phyloP scores from a whole-genome alignment of 2,888 invertebrate genomes.

The Blera fallax region DNA sequence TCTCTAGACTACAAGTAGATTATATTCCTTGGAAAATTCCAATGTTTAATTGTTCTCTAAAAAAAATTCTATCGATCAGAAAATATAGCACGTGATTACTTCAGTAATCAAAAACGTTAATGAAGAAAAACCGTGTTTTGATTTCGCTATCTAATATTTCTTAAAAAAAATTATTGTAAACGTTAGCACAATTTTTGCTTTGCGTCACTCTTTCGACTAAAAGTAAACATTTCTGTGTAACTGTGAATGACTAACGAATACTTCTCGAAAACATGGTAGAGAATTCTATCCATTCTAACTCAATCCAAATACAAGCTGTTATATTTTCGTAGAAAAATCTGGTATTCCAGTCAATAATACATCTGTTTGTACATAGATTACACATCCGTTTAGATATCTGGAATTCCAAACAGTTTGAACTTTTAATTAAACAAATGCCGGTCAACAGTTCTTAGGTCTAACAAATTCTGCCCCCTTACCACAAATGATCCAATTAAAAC shows the following conservation, averaged over 20 bases:
- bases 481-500: slow-evolving; percentile 31
- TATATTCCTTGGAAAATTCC: too few relatives aligned
- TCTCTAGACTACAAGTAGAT: too few relatives aligned
- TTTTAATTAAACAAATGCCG: slow-evolving; percentile 28
- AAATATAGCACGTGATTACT: too few relatives aligned
- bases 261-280: neutral
- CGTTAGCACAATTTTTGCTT: neutral
- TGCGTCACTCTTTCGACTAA: too few relatives aligned
- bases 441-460: neutral
- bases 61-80: too few relatives aligned
- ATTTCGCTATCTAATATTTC: neutral
- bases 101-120: neutral
- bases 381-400: neutral
- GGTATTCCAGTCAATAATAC: neutral
- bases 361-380: too few relatives aligned
- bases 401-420: slow-evolving; percentile 14
- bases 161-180: neutral
- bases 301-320: neutral
- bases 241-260: too few relatives aligned
- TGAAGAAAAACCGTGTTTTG: neutral
- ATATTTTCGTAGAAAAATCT: neutral
- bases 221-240: too few relatives aligned
- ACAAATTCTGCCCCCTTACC: neutral
- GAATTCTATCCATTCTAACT: neutral
- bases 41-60: too few relatives aligned